Percentiles rank a stretch among this genome's conserved stretches.
These are phyloP conservation scores for Athene cunicularia DNA, from an alignment of 2,113 vertebrate species.

Conservation along the genomic window DNA sequence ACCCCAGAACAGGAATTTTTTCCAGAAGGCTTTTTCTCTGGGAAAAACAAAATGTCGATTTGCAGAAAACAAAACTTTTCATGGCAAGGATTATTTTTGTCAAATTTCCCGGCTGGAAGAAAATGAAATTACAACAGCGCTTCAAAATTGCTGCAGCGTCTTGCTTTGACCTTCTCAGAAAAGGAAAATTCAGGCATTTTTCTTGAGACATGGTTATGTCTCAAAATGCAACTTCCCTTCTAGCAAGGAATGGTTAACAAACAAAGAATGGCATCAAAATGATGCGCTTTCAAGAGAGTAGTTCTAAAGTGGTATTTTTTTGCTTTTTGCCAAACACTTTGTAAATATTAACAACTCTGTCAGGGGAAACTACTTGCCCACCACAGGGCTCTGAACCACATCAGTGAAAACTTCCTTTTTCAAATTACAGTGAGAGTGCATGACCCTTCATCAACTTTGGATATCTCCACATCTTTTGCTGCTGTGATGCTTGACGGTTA, in stretches of 20 bases:
- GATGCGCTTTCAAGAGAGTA: neutral
- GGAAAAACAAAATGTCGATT: neutral
- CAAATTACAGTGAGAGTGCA: accelerated
- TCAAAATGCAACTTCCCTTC: neutral
- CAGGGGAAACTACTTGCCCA: neutral
- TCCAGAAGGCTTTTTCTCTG: neutral
- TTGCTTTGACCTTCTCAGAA: neutral
- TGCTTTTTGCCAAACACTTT: neutral
- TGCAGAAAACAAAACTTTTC: constrained; percentile 11
- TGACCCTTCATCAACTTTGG: neutral
- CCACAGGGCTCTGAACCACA: neutral
- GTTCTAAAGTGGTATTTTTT: neutral
- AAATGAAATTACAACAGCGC: neutral
- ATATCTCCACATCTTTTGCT: neutral
- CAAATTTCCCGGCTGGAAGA: neutral
- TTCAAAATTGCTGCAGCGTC: neutral
- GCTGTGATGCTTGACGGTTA: neutral
- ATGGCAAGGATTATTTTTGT: neutral
- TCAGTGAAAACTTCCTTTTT: neutral
- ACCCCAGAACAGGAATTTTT: neutral
- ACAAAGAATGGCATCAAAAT: neutral
- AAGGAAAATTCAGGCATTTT: neutral
- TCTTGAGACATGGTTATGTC: neutral
- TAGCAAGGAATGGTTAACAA: neutral
- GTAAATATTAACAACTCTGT: neutral